phyloP scores from a whole-genome alignment of 1,140 invertebrate species.

The Nilaparvata lugens region DNA sequence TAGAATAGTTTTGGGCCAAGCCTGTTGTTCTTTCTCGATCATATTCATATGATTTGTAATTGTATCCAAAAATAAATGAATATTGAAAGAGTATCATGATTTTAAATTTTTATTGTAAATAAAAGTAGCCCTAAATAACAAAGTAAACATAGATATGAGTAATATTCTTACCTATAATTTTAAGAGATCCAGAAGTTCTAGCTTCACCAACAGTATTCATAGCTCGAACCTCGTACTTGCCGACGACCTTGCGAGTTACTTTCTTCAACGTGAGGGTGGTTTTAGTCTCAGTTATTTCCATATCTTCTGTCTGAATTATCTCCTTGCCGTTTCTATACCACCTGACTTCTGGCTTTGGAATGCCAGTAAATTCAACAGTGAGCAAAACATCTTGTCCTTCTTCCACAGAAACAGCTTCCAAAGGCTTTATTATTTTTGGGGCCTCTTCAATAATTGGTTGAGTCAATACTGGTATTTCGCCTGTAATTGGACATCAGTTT shows the following conservation, averaged over 20 bases:
- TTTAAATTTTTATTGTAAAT: too few species aligned
- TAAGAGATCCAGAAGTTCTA: conserved; percentile 65
- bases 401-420: conserved; percentile 53
- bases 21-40: too few species aligned
- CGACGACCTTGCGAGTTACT: conserved; percentile 60
- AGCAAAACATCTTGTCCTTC: conserved; percentile 50
- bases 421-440: conserved; percentile 56
- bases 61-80: too few species aligned
- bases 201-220: conserved; percentile 65
- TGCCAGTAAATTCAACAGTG: conserved; percentile 58
- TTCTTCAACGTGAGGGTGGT: conserved; percentile 60
- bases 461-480: conserved; percentile 40
- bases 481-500: conserved; percentile 13
- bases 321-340: conserved; percentile 85
- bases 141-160: too few species aligned
- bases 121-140: too few species aligned
- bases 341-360: conserved; percentile 57
- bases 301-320: conserved; percentile 58
- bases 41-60: too few species aligned
- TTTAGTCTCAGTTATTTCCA: conserved; percentile 51
- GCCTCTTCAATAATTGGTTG: conserved; percentile 49
- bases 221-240: conserved; percentile 76
- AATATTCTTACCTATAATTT: conserved; percentile 38
- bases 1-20: too few species aligned
- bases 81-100: too few species aligned